Evolutionary conservation across 2,888 invertebrate species (phyloP).

Genomic region (Synergus umbraculus): DNA sequence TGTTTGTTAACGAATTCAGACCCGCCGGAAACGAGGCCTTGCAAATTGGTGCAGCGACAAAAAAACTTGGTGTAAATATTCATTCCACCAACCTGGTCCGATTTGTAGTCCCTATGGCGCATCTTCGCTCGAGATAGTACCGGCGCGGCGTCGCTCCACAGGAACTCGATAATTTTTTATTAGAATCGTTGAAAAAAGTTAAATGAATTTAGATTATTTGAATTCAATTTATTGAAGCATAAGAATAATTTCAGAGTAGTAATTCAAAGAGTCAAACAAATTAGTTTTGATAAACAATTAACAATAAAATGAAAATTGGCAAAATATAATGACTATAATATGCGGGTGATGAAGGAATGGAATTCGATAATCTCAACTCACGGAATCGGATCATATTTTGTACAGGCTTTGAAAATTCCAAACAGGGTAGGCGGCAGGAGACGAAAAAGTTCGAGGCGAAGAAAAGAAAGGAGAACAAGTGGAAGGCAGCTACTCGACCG

Average conservation of each 20-base stretch:
- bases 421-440: not conserved
- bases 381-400: conserved; percentile 16
- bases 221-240: conserved; percentile 5
- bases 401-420: conserved; percentile 1
- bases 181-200: not conserved
- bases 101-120: not conserved
- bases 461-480: conserved; percentile 35
- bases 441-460: not conserved
- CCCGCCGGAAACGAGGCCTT: conserved; percentile 55
- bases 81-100: conserved; percentile 39
- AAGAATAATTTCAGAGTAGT: not conserved
- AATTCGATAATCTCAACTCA: conserved; percentile 2
- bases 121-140: not conserved
- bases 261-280: not conserved
- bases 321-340: not conserved
- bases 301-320: not conserved
- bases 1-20: conserved; percentile 49
- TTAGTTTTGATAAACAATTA: not conserved
- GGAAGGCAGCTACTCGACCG: conserved; percentile 52
- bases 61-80: conserved; percentile 53
- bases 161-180: conserved; percentile 11
- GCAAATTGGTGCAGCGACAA: conserved; percentile 64
- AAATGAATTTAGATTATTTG: conserved; percentile 35
- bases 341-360: not conserved
- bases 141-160: not conserved